These are phyloP conservation scores for Prolemur simus DNA, from an alignment of 2,113 vertebrate species.

Conservation along the genomic window DNA sequence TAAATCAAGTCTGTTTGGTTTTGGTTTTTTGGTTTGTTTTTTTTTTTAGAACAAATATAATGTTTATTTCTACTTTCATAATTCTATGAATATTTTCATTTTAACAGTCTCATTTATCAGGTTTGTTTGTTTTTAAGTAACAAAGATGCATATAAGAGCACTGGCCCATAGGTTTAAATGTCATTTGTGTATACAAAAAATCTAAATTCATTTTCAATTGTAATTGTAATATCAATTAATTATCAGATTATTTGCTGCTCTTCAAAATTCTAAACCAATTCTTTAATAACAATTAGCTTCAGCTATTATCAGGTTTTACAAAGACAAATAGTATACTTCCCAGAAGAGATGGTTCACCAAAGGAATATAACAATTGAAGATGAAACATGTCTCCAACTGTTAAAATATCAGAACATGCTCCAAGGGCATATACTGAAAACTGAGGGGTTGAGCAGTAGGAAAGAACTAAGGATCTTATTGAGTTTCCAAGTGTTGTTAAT, in stretches of 20 bases:
- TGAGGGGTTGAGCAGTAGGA: not conserved
- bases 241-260: not conserved
- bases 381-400: not conserved
- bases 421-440: not conserved
- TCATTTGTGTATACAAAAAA: slow-evolving; percentile 17
- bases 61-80: no score
- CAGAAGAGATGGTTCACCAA: not conserved
- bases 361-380: not conserved
- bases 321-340: not conserved
- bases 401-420: not conserved
- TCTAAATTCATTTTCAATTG: slow-evolving; percentile 16
- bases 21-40: no score
- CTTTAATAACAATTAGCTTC: not conserved
- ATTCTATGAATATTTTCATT: no score
- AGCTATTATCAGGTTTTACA: not conserved
- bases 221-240: not conserved
- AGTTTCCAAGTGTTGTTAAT: not conserved
- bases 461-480: not conserved
- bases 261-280: slow-evolving; percentile 18
- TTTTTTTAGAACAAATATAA: no score
- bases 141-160: not conserved
- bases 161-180: not conserved
- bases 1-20: not conserved
- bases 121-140: not conserved
- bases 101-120: no score